These are phyloP conservation scores for Abscondita cerata DNA, from an alignment of 2,888 invertebrate genomes.

Conservation along the genomic window DNA sequence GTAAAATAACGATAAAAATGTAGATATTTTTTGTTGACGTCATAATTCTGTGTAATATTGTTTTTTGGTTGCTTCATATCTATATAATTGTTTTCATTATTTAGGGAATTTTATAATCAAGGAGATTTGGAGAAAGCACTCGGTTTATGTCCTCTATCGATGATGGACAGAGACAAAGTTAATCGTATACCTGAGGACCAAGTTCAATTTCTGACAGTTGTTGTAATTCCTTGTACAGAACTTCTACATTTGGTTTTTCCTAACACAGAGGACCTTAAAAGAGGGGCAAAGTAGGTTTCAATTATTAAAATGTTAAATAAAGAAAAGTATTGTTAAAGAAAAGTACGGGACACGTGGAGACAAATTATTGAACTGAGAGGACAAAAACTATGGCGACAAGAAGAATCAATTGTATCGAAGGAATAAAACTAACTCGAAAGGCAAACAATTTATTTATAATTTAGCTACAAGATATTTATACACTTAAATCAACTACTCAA, in stretches of 20 bases:
- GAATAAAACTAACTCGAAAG: slow-evolving; percentile 21
- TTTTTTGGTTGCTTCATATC: no score
- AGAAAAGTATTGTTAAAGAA: slow-evolving; percentile 49
- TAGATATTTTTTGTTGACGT: no score
- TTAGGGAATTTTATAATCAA: slow-evolving; percentile 59
- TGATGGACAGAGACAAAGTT: slow-evolving; percentile 69
- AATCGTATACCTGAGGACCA: slow-evolving; percentile 68
- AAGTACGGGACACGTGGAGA: slow-evolving; percentile 65
- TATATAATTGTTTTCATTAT: no score
- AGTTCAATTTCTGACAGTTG: slow-evolving; percentile 67
- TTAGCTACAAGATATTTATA: slow-evolving; percentile 30
- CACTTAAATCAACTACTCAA: slow-evolving; percentile 22
- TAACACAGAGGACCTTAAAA: slow-evolving; percentile 61
- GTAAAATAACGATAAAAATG: no score
- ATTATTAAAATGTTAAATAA: not conserved
- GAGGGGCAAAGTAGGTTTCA: slow-evolving; percentile 60
- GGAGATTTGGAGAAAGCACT: slow-evolving; percentile 67
- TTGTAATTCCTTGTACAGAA: slow-evolving; percentile 66
- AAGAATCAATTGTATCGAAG: slow-evolving; percentile 57
- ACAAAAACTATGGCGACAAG: slow-evolving; percentile 64
- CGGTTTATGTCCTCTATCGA: slow-evolving; percentile 66
- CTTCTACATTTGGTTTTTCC: slow-evolving; percentile 63
- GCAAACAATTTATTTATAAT: slow-evolving; percentile 47
- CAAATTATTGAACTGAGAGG: slow-evolving; percentile 66
- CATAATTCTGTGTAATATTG: no score